phyloP scores from a whole-genome alignment of 2,113 vertebrate genomes.

The Poecilia latipinna region DNA sequence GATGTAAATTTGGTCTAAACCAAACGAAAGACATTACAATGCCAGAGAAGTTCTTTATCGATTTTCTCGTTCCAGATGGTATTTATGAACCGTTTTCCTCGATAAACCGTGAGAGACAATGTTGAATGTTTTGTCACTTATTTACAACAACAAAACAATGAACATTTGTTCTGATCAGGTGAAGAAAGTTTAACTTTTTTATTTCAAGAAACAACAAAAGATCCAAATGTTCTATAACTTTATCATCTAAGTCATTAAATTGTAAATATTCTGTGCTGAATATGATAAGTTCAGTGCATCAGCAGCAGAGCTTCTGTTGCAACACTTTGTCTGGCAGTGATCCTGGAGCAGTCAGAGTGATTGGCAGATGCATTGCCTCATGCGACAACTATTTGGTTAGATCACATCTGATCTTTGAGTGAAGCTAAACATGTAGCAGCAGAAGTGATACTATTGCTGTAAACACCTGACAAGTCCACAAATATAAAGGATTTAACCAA shows the following conservation, averaged over 20 bases:
- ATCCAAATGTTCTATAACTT: neutral
- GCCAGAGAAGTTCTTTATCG: neutral
- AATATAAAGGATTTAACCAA: constrained; percentile 21
- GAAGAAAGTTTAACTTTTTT: neutral
- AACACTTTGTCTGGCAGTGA: constrained; percentile 34
- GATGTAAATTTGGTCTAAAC: neutral
- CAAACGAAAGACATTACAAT: neutral
- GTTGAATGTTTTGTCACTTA: neutral
- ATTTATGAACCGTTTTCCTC: neutral
- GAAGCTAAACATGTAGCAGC: constrained; percentile 43
- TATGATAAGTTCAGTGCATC: neutral
- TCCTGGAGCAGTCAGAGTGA: constrained; percentile 54
- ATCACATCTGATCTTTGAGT: constrained; percentile 50
- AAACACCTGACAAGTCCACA: constrained; percentile 25
- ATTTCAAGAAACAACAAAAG: neutral
- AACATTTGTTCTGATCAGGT: too few species aligned
- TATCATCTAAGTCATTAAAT: neutral
- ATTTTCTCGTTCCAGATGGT: neutral
- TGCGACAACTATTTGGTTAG: constrained; percentile 62
- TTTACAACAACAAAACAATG: neutral
- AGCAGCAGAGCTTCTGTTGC: constrained; percentile 2
- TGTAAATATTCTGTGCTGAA: neutral
- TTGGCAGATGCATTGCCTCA: constrained; percentile 57
- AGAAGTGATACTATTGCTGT: constrained; percentile 22
- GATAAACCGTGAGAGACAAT: too few species aligned